Percentiles rank a stretch among this genome's conserved stretches.
Conservation (phyloP, 53 echinoderm and acorn worm genomes). For the Pentamera pediparva region DNA sequence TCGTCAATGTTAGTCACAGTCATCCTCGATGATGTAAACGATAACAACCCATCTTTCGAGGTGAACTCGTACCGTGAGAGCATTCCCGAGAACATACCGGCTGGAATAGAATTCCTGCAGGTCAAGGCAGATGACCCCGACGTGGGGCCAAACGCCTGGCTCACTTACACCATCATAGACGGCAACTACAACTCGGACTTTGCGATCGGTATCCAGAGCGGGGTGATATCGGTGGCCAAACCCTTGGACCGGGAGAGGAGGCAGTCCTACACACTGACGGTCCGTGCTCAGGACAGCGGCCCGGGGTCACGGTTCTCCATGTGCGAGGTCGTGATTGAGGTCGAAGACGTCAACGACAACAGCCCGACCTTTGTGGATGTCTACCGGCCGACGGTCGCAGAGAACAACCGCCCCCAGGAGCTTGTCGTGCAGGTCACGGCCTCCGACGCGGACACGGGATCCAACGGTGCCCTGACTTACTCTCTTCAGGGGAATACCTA, state of each 20-base stretch:
- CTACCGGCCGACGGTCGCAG: constrained; percentile 50
- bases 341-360: constrained; percentile 83
- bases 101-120: constrained; percentile 76
- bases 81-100: constrained; percentile 61
- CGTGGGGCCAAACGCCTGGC: constrained; percentile 55
- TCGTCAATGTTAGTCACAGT: constrained; percentile 65
- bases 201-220: constrained; percentile 47
- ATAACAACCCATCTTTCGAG: constrained; percentile 63
- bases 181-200: constrained; percentile 67
- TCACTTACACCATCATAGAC: constrained; percentile 61
- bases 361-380: constrained; percentile 52
- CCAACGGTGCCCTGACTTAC: constrained; percentile 73
- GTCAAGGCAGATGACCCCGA: constrained; percentile 70
- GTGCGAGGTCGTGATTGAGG: constrained; percentile 47
- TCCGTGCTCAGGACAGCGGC: constrained; percentile 78
- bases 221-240: constrained; percentile 60
- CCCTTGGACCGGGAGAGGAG: constrained; percentile 58
- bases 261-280: constrained; percentile 52
- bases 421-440: constrained; percentile 59
- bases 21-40: constrained; percentile 63
- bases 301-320: constrained; percentile 48
- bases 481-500: constrained; percentile 51
- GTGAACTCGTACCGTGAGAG: constrained; percentile 41
- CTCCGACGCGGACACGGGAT: constrained; percentile 57
- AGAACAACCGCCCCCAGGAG: constrained; percentile 66